A percentile compares a stretch with the other conserved stretches of the same genome.
These are phyloP conservation scores for Peromyscus californicus DNA, from an alignment of 2,113 vertebrate genomes.

Conservation along the genomic window DNA sequence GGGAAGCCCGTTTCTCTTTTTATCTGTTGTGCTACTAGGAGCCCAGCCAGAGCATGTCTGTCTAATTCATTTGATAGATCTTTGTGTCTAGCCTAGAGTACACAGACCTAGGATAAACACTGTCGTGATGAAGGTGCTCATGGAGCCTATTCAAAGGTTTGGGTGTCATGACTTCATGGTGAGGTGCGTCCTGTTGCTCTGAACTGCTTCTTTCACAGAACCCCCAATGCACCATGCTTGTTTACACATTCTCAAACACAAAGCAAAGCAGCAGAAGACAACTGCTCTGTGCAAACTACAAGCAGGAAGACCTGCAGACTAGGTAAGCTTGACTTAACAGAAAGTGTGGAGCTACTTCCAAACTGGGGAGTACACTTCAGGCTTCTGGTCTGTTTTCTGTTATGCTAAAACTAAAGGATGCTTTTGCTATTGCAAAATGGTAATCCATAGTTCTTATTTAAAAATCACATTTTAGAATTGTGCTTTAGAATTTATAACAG, in stretches of 20 bases:
- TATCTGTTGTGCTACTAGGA: slow-evolving; percentile 64
- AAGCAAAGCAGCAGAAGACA: slow-evolving; percentile 1
- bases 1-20: slow-evolving; percentile 72
- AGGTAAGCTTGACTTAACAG: not conserved
- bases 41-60: slow-evolving; percentile 56
- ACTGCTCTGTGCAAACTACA: not conserved
- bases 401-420: not conserved
- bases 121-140: slow-evolving; percentile 13
- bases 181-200: not conserved
- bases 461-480: slow-evolving; percentile 22
- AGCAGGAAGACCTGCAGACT: slow-evolving; percentile 29
- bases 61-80: slow-evolving; percentile 54
- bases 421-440: slow-evolving; percentile 5
- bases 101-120: slow-evolving; percentile 29
- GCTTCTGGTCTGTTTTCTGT: not conserved
- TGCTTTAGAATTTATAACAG: slow-evolving; percentile 44
- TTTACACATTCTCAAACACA: not conserved
- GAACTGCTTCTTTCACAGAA: slow-evolving; percentile 32
- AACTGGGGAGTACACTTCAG: not conserved
- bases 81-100: slow-evolving; percentile 38
- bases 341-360: slow-evolving; percentile 1
- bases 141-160: slow-evolving; percentile 15
- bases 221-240: not conserved
- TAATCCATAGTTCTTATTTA: slow-evolving; percentile 46
- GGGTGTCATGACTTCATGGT: not conserved